Evolutionary conservation across 2,797 vertebrate species (phyloP).

Genomic region (Podarcis siculus): DNA sequence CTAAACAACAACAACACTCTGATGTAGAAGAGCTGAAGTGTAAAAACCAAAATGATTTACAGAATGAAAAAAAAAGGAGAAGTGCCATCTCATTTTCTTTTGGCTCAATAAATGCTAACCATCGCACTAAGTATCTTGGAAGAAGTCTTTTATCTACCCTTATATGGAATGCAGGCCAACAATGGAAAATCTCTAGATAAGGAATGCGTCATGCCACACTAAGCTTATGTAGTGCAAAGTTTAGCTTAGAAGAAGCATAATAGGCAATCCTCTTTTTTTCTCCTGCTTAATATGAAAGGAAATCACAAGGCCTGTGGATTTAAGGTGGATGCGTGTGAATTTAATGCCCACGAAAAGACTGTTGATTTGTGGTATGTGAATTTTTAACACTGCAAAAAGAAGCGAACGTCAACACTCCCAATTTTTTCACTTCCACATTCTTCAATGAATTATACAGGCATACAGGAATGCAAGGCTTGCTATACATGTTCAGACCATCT

Average conservation of each 20-base stretch:
- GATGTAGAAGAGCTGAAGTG: background rate
- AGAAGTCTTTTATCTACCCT: background rate
- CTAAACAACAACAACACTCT: background rate
- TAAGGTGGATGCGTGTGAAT: background rate
- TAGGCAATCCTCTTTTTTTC: background rate
- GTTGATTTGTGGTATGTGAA: background rate
- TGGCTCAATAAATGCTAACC: background rate
- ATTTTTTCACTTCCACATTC: slow-evolving; percentile 19
- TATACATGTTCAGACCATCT: slow-evolving; percentile 39
- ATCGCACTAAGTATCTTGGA: background rate
- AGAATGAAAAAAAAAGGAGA: background rate
- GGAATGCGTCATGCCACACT: background rate
- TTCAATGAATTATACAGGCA: slow-evolving; percentile 45
- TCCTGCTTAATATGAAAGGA: background rate
- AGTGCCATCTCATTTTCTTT: background rate
- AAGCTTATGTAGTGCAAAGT: slow-evolving; percentile 12
- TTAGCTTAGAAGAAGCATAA: slow-evolving; percentile 10
- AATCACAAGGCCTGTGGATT: background rate
- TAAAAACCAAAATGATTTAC: background rate
- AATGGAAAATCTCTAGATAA: slow-evolving; percentile 14
- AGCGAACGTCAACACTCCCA: background rate
- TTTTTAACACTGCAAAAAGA: slow-evolving; percentile 41
- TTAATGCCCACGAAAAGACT: background rate
- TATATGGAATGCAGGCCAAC: slow-evolving; percentile 1
- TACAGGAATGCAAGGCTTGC: slow-evolving; percentile 19